Percentiles rank a stretch among this genome's conserved stretches.
phyloP scores from a whole-genome alignment of 1,140 invertebrate species.

The Nasonia vitripennis region DNA sequence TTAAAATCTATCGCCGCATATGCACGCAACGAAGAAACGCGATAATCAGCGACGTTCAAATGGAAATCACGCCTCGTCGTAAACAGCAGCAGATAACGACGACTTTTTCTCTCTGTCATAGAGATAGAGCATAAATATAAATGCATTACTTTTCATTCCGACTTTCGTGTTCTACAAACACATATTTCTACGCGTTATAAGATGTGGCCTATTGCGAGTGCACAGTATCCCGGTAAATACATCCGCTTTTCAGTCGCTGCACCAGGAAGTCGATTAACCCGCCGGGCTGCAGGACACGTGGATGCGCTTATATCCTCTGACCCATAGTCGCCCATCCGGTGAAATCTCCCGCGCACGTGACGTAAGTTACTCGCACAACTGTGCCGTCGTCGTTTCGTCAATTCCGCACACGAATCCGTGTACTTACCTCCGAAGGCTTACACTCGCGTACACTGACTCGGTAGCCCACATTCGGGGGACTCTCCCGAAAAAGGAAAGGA shows the following conservation, averaged over 20 bases:
- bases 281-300: neutral
- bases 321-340: slow-evolving; percentile 33
- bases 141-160: no score
- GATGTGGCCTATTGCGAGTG: neutral
- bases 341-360: slow-evolving; percentile 28
- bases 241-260: neutral
- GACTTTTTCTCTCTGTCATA: no score
- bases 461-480: neutral
- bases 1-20: no score
- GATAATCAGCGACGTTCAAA: no score
- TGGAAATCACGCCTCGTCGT: no score
- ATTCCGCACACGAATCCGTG: no score
- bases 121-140: no score
- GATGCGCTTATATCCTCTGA: slow-evolving; percentile 28
- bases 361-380: neutral
- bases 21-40: neutral
- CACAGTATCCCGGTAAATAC: neutral
- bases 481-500: neutral
- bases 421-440: no score
- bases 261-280: slow-evolving; percentile 21
- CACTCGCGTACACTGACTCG: neutral
- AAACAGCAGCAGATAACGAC: no score
- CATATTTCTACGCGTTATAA: neutral
- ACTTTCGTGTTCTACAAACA: neutral
- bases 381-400: neutral